Conservation (phyloP, 1,140 invertebrate genomes). For the Radopholus similis region DNA sequence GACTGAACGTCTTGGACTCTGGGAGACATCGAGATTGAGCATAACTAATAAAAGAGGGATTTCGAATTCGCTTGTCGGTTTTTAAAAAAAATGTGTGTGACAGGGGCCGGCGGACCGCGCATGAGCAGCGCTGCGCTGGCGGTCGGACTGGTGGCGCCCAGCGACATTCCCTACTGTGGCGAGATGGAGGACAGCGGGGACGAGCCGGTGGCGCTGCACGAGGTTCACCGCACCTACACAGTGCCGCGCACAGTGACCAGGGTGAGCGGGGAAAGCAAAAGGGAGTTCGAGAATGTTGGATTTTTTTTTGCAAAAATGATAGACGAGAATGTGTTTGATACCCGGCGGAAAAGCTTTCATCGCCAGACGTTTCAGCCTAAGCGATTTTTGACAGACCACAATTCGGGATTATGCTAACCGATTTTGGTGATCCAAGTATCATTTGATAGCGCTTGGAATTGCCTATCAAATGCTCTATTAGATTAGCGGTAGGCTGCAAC, state of each 20-base stretch:
- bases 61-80: not conserved
- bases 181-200: not conserved
- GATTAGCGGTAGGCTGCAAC: not conserved
- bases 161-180: slow-evolving; percentile 30
- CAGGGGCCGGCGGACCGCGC: not conserved
- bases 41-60: not conserved
- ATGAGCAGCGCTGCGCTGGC: slow-evolving; percentile 1
- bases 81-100: not conserved
- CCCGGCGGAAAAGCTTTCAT: not conserved
- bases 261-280: not conserved
- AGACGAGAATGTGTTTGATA: not conserved
- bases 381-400: not conserved
- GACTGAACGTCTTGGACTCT: not conserved
- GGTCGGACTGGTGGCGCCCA: slow-evolving; percentile 19
- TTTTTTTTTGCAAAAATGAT: not conserved
- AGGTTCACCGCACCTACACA: slow-evolving; percentile 10
- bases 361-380: not conserved
- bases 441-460: not conserved
- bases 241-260: not conserved
- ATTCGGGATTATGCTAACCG: not conserved
- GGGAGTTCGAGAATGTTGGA: not conserved
- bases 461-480: not conserved
- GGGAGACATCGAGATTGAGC: not conserved
- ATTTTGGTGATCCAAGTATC: not conserved
- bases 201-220: slow-evolving; percentile 6